Percentiles rank a stretch among this genome's conserved stretches.
phyloP scores from a whole-genome alignment of 2,888 invertebrate species.

The Uropetala carovei region DNA sequence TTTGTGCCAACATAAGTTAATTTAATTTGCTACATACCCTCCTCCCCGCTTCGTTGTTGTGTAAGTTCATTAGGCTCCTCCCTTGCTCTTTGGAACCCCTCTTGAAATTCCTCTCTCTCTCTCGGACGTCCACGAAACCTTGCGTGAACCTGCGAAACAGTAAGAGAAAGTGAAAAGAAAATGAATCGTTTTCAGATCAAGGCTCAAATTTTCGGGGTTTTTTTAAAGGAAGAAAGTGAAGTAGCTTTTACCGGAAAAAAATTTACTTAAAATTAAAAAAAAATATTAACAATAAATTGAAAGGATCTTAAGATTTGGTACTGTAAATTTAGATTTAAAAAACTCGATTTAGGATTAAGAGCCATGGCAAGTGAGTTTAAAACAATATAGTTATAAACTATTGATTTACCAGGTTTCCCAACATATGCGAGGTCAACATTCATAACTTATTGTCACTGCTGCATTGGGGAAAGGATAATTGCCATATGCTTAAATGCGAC shows the following conservation, averaged over 20 bases:
- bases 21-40: constrained; percentile 81
- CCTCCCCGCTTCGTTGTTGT: constrained; percentile 98
- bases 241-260: not conserved
- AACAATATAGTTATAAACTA: too few species aligned
- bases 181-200: not conserved
- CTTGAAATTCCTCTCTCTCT: constrained; percentile 90
- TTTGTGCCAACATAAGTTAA: constrained; percentile 2
- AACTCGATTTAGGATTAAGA: not conserved
- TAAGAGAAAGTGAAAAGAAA: constrained; percentile 47
- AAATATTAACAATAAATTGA: not conserved
- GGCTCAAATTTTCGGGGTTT: not conserved
- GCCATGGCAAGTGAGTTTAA: not conserved
- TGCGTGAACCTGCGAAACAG: constrained; percentile 87
- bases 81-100: constrained; percentile 90
- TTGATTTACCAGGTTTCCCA: not conserved
- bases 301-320: not conserved
- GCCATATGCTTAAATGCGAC: not conserved
- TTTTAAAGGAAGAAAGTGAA: not conserved
- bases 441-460: too few species aligned
- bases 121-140: constrained; percentile 95
- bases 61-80: constrained; percentile 94
- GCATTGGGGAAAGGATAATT: too few species aligned
- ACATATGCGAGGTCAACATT: not conserved
- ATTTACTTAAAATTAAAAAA: too few species aligned
- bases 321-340: not conserved